These are phyloP conservation scores for Zaprionus africanus DNA, from an alignment of 1,140 invertebrate species.

Conservation along the genomic window DNA sequence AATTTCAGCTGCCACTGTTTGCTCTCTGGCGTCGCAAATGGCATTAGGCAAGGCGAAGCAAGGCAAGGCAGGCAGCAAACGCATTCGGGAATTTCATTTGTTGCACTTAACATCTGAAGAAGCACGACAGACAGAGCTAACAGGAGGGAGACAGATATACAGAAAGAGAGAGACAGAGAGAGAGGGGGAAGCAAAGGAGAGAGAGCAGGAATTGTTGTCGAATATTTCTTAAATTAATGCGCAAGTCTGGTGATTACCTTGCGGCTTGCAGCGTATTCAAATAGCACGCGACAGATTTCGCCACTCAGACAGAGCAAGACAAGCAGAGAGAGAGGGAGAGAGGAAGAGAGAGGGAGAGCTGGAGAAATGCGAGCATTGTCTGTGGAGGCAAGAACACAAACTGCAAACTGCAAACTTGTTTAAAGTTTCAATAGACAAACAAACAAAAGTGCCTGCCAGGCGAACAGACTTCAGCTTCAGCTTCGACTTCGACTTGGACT, in stretches of 20 bases:
- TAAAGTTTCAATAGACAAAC: slow-evolving; percentile 80
- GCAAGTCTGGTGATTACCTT: slow-evolving; percentile 20
- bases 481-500: not conserved
- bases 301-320: slow-evolving; percentile 7
- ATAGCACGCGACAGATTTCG: slow-evolving; percentile 39
- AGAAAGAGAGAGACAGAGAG: not conserved
- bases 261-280: slow-evolving; percentile 43
- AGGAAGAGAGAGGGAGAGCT: not conserved
- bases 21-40: slow-evolving; percentile 39
- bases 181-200: too few relatives aligned
- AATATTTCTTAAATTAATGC: slow-evolving; percentile 26
- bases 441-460: slow-evolving; percentile 69
- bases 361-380: not conserved
- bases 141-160: not conserved
- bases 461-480: slow-evolving; percentile 11
- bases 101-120: slow-evolving; percentile 78
- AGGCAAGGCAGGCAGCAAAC: slow-evolving; percentile 34
- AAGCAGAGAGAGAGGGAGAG: not conserved
- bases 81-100: slow-evolving; percentile 74
- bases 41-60: slow-evolving; percentile 48
- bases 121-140: slow-evolving; percentile 31
- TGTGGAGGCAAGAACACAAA: slow-evolving; percentile 32
- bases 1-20: slow-evolving; percentile 54
- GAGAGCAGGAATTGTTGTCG: not conserved
- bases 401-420: slow-evolving; percentile 66